Evolutionary conservation across 1,140 invertebrate species (phyloP).

Genomic region (Spodoptera litura): DNA sequence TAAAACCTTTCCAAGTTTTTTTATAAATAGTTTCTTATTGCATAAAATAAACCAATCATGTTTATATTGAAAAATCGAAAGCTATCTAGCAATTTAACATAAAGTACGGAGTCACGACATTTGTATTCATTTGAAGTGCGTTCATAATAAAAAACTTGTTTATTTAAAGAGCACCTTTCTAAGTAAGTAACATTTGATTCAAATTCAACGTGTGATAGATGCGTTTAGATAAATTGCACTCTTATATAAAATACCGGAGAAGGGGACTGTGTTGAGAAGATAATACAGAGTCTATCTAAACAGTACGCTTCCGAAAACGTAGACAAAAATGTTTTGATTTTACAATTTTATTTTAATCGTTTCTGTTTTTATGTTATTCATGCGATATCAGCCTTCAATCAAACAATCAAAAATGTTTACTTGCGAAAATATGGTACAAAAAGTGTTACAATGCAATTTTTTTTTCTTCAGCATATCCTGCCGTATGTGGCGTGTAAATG

Average conservation of each 20-base stretch:
- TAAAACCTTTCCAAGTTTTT: background rate
- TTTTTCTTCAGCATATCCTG: too few relatives aligned
- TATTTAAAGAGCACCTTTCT: conserved; percentile 12
- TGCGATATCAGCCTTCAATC: too few relatives aligned
- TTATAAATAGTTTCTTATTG: background rate
- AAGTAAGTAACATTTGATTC: conserved; percentile 6
- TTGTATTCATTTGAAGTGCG: background rate
- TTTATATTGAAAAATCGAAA: background rate
- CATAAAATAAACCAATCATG: background rate
- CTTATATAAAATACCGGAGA: conserved; percentile 1
- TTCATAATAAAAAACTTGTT: background rate
- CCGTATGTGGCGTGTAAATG: too few relatives aligned
- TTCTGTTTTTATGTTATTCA: too few relatives aligned
- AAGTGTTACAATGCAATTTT: too few relatives aligned
- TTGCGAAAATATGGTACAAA: too few relatives aligned
- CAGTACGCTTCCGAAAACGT: too few relatives aligned
- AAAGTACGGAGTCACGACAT: conserved; percentile 14
- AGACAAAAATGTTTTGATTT: too few relatives aligned
- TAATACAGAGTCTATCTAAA: too few relatives aligned
- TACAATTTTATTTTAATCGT: too few relatives aligned
- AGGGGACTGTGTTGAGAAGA: background rate
- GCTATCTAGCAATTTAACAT: conserved; percentile 19
- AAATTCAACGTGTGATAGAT: background rate
- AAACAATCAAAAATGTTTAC: too few relatives aligned
- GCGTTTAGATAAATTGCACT: conserved; percentile 6